Base-by-base conservation (phyloP, 2,888 invertebrate genomes). In the Cheilosia vulpina region DNA sequence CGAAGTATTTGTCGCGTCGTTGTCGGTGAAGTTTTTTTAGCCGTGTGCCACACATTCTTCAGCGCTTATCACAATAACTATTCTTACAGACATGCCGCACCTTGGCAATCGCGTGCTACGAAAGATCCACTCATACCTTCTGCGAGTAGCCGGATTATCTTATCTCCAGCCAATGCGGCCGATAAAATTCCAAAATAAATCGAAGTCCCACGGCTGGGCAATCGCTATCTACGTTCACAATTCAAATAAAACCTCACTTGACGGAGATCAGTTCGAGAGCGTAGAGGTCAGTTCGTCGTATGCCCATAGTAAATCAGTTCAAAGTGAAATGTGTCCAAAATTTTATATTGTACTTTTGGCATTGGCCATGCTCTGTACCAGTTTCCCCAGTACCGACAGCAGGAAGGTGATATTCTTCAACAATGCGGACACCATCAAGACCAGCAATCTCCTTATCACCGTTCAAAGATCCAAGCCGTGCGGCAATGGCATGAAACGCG, bases 331-430 rank as follows among this genome's bases (percentile, higher is more conserved):
- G 77, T 41, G 19, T 60, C 34, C 43, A 7, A 77, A 71, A 53
- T 21, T 53, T 6, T 41, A 5, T 38, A 60, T 82, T 13, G 34
- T 87, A 31, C 53, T 88, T 21, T 66, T 89, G 5, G 38, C 79
- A 3, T n/a, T 88, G 1, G 69, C 87, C 9, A 19, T 90, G 7
- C 53, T 91, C 11, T 21, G 89, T 63, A 57, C 77, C 5, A 88
- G 88, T 9, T 66, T 89, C 45, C 65, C 65, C 1, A 43, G 34
- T 9, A 27, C 27, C 17, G 68, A 75, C 3, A 83, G 89, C 13
- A 88, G 77, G 0, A 88, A 88, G 9, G 88, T 91, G 1, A 89
- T 91, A 72, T 91, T 90, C 87, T 91, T 88, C 68, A 89, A 87
- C 69, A 17, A 17, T 2, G 87, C 87, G 13, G 88, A 88, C 7